Base-by-base conservation (phyloP, 2,888 invertebrate species). In the Cheilosia impressa region DNA sequence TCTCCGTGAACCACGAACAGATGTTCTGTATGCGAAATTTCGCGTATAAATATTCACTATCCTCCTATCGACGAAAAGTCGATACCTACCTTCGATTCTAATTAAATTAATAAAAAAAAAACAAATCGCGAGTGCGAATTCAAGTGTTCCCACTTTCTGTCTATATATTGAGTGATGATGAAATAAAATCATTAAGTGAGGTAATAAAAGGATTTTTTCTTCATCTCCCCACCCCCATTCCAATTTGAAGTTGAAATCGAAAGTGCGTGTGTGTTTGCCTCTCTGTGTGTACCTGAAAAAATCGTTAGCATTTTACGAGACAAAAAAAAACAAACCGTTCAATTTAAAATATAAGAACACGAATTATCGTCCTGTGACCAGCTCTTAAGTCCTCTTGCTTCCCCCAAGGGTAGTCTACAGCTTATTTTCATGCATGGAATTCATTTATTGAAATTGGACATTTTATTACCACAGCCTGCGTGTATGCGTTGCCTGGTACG, bases 111-210 rank as follows among this genome's bases (percentile, higher is more conserved):
- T n/a, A 27, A 55, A 15, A 10, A 38, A 58, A 27, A 27, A 27
- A 5, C 4, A 22, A 52, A 24, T 47, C 45, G 43, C 60, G 65
- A 50, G 13, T 55, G 17, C 5, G 19, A 22, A 62, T 27, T 47
- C 38, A 47, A 58, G 43, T 55, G 31, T 22, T 34, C 5, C 15
- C 7, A 10, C 22, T 27, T 31, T 19, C 27, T 47, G 24, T 34
- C 6, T 15, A 31, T 60, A 45, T 53, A n/a, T 60, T 53, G 2
- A 34, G 53, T 43, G 60, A 43, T 47, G 63, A 68, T 60, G 43
- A 50, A 71, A 65, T 52, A 79, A 73, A 62, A 73, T 63, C 65
- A n/a, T 75, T 52, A 69, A 79, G 73, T 69, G 83, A 73, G 84
- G 71, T 76, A 65, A 83, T 63, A 62, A 83, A 73, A 68, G 45